Evolutionary conservation across 1,140 invertebrate genomes (phyloP), one percentile per base, ranked within the genome.

Genomic region (Drosophila littoralis): DNA sequence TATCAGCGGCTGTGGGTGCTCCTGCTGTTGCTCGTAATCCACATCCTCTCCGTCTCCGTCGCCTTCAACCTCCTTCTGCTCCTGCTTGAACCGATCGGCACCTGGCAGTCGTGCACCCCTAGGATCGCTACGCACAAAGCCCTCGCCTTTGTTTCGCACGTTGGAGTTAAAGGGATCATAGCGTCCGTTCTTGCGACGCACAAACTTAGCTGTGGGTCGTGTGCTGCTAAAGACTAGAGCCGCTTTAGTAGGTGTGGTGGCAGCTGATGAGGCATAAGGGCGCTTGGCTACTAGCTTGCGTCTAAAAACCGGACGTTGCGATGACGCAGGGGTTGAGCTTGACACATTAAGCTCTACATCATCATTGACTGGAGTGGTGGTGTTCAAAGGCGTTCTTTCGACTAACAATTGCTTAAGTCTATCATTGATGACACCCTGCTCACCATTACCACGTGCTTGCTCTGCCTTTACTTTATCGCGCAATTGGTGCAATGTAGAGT

Each of bases 41-140:
- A 93, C 93, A 33, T 94, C 93, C 15, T 92, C 89, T 93, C 92
- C 6, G 4, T 92, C 89, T 93, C 92, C 6, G 4, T 66, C 57
- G 1, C 58, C 55, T 3, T 58, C 61, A 6, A 38, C 33, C 7
- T 50, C 38, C 13, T 40, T 8, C 46, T 61, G 15, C 32, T 73
- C 51, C 17, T 55, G 13, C 63, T 78, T 84, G 15, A 91, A 91
- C 6, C 81, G 85, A 15, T 85, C 73, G 1, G 80, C 22, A 10
- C 81, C 86, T 0, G 90, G 90, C 12, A 91, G 22, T 1, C 75
- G 42, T n/a, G 76, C 38, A 7, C 70, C 83, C 0, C 86, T 43
- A 0, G 90, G 83, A 84, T 91, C 90, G 28, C 52, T 91, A 6
- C 90, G 78, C 57, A 91, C 86, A 51, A 91, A 91, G 13, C 83